These are phyloP conservation scores for Agonopterix arenella DNA, from an alignment of 2,888 invertebrate species.

Conservation along the genomic window DNA sequence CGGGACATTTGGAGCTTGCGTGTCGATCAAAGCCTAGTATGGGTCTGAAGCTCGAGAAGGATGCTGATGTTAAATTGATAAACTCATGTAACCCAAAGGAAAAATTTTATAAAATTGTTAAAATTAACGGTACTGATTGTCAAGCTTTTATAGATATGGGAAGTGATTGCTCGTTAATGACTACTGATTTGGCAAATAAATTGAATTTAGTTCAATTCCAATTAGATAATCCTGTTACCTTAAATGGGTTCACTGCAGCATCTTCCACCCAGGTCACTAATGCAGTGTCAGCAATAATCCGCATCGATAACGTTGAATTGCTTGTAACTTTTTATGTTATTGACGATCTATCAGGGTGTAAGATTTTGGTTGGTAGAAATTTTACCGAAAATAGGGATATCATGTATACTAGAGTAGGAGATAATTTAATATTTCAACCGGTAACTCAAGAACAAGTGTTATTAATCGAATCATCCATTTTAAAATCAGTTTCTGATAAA, in stretches of 20 bases:
- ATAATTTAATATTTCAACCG: constrained; percentile 9
- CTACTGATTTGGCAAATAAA: constrained; percentile 1
- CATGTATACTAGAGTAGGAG: constrained; percentile 14
- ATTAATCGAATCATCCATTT: not conserved
- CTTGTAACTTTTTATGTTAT: no score
- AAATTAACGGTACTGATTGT: constrained; percentile 6
- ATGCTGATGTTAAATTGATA: constrained; percentile 16
- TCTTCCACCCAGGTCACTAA: constrained; percentile 2
- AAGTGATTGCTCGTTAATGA: constrained; percentile 17
- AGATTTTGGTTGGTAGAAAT: no score
- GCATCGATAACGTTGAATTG: no score
- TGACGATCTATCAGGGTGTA: no score
- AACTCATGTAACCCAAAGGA: constrained; percentile 4
- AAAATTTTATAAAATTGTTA: constrained; percentile 14
- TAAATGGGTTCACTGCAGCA: constrained; percentile 11
- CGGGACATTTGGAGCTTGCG: constrained; percentile 16
- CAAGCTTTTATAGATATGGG: constrained; percentile 18
- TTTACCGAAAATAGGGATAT: no score
- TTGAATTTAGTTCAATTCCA: constrained; percentile 1
- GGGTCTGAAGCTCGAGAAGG: constrained; percentile 13
- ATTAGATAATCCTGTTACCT: constrained; percentile 6
- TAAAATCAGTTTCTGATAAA: not conserved
- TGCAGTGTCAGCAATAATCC: no score
- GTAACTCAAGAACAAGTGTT: not conserved
- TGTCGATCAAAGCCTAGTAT: constrained; percentile 11